Base-by-base conservation (phyloP, 2,888 invertebrate species). In the Lepidocyrtoides sp. region DNA sequence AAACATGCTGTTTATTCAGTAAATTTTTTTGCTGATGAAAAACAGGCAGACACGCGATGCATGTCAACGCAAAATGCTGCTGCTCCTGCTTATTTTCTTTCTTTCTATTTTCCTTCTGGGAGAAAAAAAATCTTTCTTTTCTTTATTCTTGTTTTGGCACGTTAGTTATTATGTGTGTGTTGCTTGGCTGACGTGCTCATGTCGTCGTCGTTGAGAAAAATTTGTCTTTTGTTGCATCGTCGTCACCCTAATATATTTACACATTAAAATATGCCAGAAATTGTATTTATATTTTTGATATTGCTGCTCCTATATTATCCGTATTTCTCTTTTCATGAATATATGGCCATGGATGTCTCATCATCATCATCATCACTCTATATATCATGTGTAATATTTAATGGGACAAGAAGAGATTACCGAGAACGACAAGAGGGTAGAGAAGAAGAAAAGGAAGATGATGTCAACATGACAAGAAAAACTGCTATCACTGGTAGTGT, bases 11-110 rank as follows among this genome's bases (percentile, higher is more conserved):
- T 90, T 82, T 72, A n/a, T n/a, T n/a, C n/a, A n/a, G n/a, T n/a
- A n/a, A n/a, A n/a, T n/a, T n/a, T n/a, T n/a, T n/a, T 63, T 10
- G 23, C 79, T 92, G 90, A 92, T 92, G 90, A 90, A 91, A 92
- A n/a, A 90, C 3, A 82, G 90, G 84, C 79, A 84, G 83, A 72
- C 92, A 92, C 91, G 92, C 92, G 82, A 92, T 90, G 44, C 89
- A 75, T 72, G 92, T 92, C 92, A 92, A 88, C 77, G n/a, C n/a
- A n/a, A n/a, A n/a, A 57, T 14, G 29, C 54, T 48, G 48, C 12
- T 14, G 48, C 14, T 48, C 7, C 12, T 48, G 48, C n/a, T n/a
- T n/a, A n/a, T n/a, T n/a, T n/a, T n/a, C n/a, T n/a, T n/a, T n/a
- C n/a, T n/a, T n/a, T n/a, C n/a, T n/a, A n/a, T n/a, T 75, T 12